Evolutionary conservation across 2,888 invertebrate genomes (phyloP), one percentile per base, ranked within the genome.

Genomic region (Erebia aethiops): DNA sequence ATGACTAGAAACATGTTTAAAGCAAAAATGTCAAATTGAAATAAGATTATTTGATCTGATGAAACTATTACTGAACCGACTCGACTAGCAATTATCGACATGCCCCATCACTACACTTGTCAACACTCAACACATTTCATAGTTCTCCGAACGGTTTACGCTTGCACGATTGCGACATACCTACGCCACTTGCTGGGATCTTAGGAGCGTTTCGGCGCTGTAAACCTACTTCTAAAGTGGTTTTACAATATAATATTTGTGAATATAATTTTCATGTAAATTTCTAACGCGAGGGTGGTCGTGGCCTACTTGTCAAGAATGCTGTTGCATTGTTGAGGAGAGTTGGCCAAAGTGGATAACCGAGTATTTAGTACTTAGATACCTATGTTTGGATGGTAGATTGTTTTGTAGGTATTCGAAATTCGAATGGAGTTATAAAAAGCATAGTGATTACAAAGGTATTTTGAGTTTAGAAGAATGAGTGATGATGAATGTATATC

Each of bases 121-220:
- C 51, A 67, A 67, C 58, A 66, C 14, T 67, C 58, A 49, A 67
- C 57, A 51, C 46, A 60, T 60, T 67, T 67, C 41, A 52, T 14
- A 67, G 67, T 67, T 52, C 43, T 65, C 10, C 35, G 41, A 67
- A 67, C 58, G 16, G n/a, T 60, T 60, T 51, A 57, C 67, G 41
- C 43, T 57, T 18, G 21, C 56, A 35, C n/a, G 14, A 85, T 91
- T 91, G 89, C 87, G 85, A 90, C 88, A 91, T 80, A 21, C 21
- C 21, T 21, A 81, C 82, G 81, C 77, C 65, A 71, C 84, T 86
- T 82, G 87, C 89, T 86, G 82, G 84, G 87, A 88, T 87, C 88
- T 88, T 83, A 85, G 87, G 85, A 89, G 87, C 89, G 87, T 90
- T 91, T 89, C 88, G 85, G 85, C 80, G 90, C 80, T 86, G 87